Base-by-base conservation (phyloP, 2,113 vertebrate species). In the Pollimyrus isidori region DNA sequence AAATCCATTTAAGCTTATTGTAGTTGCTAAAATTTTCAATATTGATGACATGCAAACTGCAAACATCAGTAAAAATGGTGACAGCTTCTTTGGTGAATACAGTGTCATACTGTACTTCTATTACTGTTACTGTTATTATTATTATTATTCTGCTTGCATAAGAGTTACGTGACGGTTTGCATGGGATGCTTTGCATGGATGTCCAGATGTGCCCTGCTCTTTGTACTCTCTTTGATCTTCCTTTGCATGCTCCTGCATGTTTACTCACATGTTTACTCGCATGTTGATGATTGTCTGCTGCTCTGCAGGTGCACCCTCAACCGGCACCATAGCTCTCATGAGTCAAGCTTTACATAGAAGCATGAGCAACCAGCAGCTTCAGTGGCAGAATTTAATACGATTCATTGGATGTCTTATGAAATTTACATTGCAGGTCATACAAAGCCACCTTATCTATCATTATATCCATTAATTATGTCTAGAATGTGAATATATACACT, bases 291-390 rank as follows among this genome's bases (percentile, higher is more conserved):
- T 2, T 49, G 13, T 76, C 42, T 86, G 83, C 53, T 56, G 26
- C 15, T 49, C 52, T 30, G 48, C 42, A 48, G 45, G 7, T 90
- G 65, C 69, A 88, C 88, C 48, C n/a, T 30, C 53, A 39, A 62
- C 84, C 58, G 53, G 85, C 88, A 89, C 87, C 84, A 58, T 80
- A 53, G 48, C 73, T 15, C 53, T 52, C 19, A 90, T 56, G 73
- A 26, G 53, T 6, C 49, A 90, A 52, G 50, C 48, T 50, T 30
- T 5, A 58, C 23, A 50, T 82, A 10, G 62, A 9, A 89, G 42
- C 87, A 90, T 87, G 82, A 76, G 73, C 35, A 53, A 86, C 53
- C 50, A 50, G 83, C 83, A 26, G 83, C 42, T 48, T 30, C n/a
- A 30, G 4, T 42, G 7, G 21, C n/a, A 13, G 23, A 48, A 86